phyloP scores from a whole-genome alignment of 2,888 invertebrate species.

The Herminia tarsipennalis region DNA sequence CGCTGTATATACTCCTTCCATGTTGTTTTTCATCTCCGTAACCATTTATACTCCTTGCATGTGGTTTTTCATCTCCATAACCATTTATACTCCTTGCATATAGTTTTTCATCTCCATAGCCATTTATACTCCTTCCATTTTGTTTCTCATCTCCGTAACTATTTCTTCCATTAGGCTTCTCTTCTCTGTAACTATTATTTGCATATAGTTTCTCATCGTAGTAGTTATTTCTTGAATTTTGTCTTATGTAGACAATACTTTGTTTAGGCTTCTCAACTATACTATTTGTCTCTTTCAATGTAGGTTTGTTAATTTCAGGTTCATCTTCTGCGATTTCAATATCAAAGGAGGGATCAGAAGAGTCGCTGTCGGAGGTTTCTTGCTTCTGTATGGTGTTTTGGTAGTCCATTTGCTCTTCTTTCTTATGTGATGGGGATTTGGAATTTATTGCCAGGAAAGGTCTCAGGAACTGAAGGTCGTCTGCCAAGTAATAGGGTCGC shows the following conservation, averaged over 20 bases:
- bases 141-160: conserved; percentile 21
- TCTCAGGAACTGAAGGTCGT: conserved; percentile 42
- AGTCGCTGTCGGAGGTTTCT: conserved; percentile 27
- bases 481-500: conserved; percentile 44
- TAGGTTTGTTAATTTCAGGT: conserved; percentile 8
- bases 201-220: conserved; percentile 1
- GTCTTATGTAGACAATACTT: neutral
- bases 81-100: neutral
- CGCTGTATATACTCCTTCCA: conserved; percentile 18
- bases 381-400: conserved; percentile 13
- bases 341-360: conserved; percentile 14
- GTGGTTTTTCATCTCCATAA: conserved; percentile 7
- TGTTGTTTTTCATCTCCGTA: conserved; percentile 4
- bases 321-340: conserved; percentile 7
- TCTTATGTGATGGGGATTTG: conserved; percentile 1
- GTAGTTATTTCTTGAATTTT: neutral
- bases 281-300: conserved; percentile 4
- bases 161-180: conserved; percentile 7
- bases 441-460: conserved; percentile 36
- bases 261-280: conserved; percentile 11
- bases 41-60: conserved; percentile 5
- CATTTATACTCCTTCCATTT: neutral
- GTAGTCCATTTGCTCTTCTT: conserved; percentile 20
- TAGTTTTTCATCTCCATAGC: conserved; percentile 1
- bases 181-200: conserved; percentile 20